A percentile compares a stretch with the other conserved stretches of the same genome.
These are phyloP conservation scores for Alexandromys oeconomus DNA, from an alignment of 2,797 vertebrate species.

Conservation along the genomic window DNA sequence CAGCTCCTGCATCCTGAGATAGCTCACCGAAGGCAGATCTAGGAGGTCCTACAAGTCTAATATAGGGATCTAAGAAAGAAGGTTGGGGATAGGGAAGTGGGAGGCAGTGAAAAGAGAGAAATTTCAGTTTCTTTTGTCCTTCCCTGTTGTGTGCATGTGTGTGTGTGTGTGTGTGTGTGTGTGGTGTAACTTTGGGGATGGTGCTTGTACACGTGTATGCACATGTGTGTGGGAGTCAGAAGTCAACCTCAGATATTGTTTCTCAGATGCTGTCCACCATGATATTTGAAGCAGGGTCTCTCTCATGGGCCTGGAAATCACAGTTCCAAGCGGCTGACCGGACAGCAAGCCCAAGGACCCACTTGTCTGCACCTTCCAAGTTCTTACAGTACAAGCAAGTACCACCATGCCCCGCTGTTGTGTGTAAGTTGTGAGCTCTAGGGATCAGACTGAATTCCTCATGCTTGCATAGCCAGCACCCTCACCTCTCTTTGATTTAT, in stretches of 20 bases:
- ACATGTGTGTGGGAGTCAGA: background rate
- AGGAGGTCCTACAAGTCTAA: background rate
- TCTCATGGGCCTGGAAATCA: background rate
- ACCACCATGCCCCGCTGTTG: background rate
- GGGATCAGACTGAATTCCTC: background rate
- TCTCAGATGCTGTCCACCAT: background rate
- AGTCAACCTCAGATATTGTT: background rate
- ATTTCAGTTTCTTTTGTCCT: background rate
- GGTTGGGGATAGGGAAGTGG: accelerated
- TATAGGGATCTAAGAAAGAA: background rate
- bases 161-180: background rate
- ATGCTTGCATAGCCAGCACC: background rate
- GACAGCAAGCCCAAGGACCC: background rate
- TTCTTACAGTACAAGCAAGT: background rate
- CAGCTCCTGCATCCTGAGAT: background rate
- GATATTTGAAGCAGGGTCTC: background rate
- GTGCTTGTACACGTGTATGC: background rate
- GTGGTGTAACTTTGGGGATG: background rate
- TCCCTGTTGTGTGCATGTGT: background rate
- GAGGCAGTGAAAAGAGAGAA: background rate
- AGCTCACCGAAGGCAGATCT: background rate
- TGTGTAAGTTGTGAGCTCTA: background rate
- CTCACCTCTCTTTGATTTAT: background rate
- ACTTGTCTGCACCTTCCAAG: background rate
- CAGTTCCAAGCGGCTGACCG: background rate